A percentile compares a stretch with the other conserved stretches of the same genome.
Conservation (phyloP, 2,113 vertebrate genomes). For the Thalassarche chlororhynchos region DNA sequence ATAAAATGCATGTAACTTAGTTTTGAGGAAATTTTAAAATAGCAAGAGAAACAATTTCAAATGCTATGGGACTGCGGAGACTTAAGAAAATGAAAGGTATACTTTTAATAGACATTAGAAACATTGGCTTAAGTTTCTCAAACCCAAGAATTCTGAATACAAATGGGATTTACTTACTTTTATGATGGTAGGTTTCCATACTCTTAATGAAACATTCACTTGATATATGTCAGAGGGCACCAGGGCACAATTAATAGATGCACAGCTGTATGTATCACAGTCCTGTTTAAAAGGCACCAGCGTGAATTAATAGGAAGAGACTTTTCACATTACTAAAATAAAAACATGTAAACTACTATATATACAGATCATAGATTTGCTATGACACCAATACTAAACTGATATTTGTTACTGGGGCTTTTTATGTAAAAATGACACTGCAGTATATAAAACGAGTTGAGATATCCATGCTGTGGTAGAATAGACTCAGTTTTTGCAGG, state of each 20-base stretch:
- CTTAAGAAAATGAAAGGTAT: background rate
- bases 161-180: slow-evolving; percentile 73
- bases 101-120: background rate
- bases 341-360: background rate
- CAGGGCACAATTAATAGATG: slow-evolving; percentile 80
- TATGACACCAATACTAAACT: background rate
- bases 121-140: background rate
- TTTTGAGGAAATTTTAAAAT: background rate
- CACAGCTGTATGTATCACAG: slow-evolving; percentile 76
- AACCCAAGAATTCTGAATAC: background rate
- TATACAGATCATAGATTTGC: background rate
- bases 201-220: slow-evolving; percentile 86
- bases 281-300: slow-evolving; percentile 74
- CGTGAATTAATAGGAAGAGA: background rate
- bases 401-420: background rate
- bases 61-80: background rate
- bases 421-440: background rate
- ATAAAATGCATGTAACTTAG: background rate
- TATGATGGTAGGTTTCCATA: slow-evolving; percentile 94
- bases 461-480: background rate
- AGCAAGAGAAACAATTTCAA: background rate
- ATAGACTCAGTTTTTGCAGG: background rate
- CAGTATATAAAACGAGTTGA: background rate
- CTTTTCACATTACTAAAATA: background rate
- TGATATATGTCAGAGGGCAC: slow-evolving; percentile 74